Percentiles rank a stretch among this genome's conserved stretches.
Conservation (phyloP, 2,113 vertebrate species). For the Lutjanus erythropterus region DNA sequence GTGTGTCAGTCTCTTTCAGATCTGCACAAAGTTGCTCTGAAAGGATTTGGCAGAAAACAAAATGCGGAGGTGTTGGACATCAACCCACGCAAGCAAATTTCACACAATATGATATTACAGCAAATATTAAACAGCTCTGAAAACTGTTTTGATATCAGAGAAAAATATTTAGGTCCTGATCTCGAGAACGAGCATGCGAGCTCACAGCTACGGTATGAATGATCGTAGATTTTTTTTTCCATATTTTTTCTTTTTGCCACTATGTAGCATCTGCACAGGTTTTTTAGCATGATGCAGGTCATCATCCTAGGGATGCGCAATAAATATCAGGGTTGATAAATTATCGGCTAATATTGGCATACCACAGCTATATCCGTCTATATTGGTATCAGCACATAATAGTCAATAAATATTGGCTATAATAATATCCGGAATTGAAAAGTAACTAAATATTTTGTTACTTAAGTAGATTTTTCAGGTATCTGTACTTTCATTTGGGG, state of each 20-base stretch:
- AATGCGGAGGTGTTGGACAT: constrained; percentile 28
- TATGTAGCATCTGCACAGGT: background rate
- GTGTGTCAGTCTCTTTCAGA: constrained; percentile 24
- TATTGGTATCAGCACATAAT: too few species aligned
- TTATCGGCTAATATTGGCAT: too few species aligned
- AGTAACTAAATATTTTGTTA: too few species aligned
- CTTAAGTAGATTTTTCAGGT: too few species aligned
- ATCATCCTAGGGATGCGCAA: too few species aligned
- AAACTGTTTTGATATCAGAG: constrained; percentile 31
- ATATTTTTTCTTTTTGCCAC: background rate
- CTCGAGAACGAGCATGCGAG: background rate
- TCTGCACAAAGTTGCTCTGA: constrained; percentile 24
- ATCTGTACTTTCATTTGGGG: too few species aligned
- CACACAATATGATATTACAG: constrained; percentile 45
- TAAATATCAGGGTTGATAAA: too few species aligned
- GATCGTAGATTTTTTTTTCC: background rate
- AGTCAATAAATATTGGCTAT: too few species aligned
- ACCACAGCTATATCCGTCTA: too few species aligned
- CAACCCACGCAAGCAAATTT: constrained; percentile 46
- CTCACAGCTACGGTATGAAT: constrained; percentile 20
- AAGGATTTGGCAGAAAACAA: constrained; percentile 48
- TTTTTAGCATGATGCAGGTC: background rate
- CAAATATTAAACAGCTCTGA: constrained; percentile 45
- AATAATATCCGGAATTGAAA: too few species aligned
- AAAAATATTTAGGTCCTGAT: constrained; percentile 27